These are phyloP conservation scores for Gandaritis pyraliata DNA, from an alignment of 2,888 invertebrate species.

Conservation along the genomic window DNA sequence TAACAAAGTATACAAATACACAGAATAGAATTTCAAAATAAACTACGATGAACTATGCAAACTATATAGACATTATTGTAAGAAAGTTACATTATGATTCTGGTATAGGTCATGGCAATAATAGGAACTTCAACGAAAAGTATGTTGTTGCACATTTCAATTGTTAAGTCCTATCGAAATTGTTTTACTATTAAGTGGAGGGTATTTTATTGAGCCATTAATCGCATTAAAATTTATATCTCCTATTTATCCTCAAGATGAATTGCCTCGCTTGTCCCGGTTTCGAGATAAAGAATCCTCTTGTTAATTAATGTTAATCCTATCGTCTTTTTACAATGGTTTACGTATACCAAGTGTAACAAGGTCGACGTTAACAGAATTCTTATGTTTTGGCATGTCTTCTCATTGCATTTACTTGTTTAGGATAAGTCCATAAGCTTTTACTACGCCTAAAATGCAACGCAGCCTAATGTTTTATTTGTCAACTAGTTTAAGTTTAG, in stretches of 20 bases:
- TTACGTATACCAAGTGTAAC: conserved; percentile 6
- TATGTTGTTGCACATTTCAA: background rate
- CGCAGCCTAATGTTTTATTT: no score
- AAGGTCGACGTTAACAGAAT: background rate
- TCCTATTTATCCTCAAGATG: conserved; percentile 38
- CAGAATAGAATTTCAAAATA: conserved; percentile 12
- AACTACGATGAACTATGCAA: background rate
- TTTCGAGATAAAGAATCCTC: conserved; percentile 33
- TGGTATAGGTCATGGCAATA: background rate
- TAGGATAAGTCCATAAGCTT: no score
- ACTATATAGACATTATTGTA: background rate
- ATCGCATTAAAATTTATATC: conserved; percentile 19
- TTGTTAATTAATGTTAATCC: conserved; percentile 37
- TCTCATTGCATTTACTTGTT: no score
- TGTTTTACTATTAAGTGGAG: conserved; percentile 6
- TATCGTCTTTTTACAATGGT: conserved; percentile 20
- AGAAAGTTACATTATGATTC: background rate
- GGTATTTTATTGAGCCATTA: conserved; percentile 19
- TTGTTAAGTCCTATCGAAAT: background rate
- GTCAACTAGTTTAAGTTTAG: background rate
- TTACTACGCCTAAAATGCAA: no score
- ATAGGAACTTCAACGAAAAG: background rate
- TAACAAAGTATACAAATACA: conserved; percentile 21
- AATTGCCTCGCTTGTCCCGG: conserved; percentile 33
- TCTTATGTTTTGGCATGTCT: no score